These are phyloP conservation scores for Nasonia giraulti DNA, from an alignment of 1,140 invertebrate genomes.

Conservation along the genomic window DNA sequence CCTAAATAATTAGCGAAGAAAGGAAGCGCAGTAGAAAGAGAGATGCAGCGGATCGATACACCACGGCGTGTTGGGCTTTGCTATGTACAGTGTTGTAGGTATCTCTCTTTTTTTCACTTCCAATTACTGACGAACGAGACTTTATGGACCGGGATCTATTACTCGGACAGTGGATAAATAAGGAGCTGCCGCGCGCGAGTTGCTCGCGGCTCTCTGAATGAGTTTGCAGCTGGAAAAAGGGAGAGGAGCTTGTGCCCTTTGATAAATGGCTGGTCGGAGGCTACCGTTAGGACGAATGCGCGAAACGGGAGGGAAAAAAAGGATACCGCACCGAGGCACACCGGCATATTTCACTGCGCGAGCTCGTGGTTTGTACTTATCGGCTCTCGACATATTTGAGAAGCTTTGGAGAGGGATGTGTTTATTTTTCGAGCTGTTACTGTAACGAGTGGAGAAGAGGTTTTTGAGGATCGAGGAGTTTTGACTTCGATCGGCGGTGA, in stretches of 20 bases:
- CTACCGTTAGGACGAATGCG: constrained; percentile 51
- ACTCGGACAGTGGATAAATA: constrained; percentile 64
- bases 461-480: too few relatives aligned
- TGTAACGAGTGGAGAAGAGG: background rate
- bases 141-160: constrained; percentile 64
- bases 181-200: constrained; percentile 57
- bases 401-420: background rate
- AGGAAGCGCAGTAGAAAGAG: background rate
- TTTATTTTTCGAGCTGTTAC: background rate
- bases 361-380: constrained; percentile 48
- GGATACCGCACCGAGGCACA: background rate
- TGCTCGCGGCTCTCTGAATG: constrained; percentile 61
- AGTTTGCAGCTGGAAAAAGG: constrained; percentile 56
- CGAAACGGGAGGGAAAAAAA: background rate
- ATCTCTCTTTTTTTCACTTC: constrained; percentile 39
- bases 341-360: constrained; percentile 41
- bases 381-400: constrained; percentile 37
- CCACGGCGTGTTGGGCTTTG: background rate
- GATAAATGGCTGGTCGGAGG: constrained; percentile 64
- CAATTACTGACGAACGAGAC: constrained; percentile 63
- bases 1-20: constrained; percentile 34
- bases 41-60: background rate
- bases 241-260: constrained; percentile 55
- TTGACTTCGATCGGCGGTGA: too few relatives aligned
- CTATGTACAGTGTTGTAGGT: background rate